Evolutionary conservation across 2,888 invertebrate species (phyloP).

Genomic region (Colletes collaris): DNA sequence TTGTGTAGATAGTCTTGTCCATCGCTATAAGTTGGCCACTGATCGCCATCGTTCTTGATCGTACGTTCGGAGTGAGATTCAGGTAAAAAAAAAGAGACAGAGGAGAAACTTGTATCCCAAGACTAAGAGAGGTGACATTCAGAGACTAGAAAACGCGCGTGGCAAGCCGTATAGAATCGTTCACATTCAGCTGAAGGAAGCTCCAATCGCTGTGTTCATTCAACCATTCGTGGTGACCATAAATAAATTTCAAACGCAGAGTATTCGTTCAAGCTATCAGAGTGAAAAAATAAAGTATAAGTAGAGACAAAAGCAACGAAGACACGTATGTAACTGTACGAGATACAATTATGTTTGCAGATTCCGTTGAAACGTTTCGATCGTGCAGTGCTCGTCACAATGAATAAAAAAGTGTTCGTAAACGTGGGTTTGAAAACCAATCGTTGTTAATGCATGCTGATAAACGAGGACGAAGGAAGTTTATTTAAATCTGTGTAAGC

Average conservation of each 20-base stretch:
- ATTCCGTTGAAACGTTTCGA: not conserved
- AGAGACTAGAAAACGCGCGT: slow-evolving; percentile 34
- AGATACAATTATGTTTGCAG: not conserved
- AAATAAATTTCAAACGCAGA: slow-evolving; percentile 16
- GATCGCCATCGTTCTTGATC: slow-evolving; percentile 28
- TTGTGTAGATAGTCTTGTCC: too few relatives aligned
- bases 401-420: not conserved
- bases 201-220: slow-evolving; percentile 14
- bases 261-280: slow-evolving; percentile 29
- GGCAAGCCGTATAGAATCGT: slow-evolving; percentile 42
- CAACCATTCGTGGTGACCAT: slow-evolving; percentile 6
- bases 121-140: slow-evolving; percentile 37
- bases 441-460: too few relatives aligned
- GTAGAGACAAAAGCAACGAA: slow-evolving; percentile 27
- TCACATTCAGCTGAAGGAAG: slow-evolving; percentile 27
- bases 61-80: slow-evolving; percentile 18
- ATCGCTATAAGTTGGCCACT: not conserved
- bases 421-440: not conserved
- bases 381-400: not conserved
- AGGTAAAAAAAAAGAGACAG: slow-evolving; percentile 35
- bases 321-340: not conserved
- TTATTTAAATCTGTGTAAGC: too few relatives aligned
- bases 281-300: slow-evolving; percentile 17
- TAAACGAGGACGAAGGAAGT: too few relatives aligned
- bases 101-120: slow-evolving; percentile 44